Percentiles rank a stretch among this genome's conserved stretches.
phyloP scores from a whole-genome alignment of 2,888 invertebrate genomes.

The Caenorhabditis panamensis region DNA sequence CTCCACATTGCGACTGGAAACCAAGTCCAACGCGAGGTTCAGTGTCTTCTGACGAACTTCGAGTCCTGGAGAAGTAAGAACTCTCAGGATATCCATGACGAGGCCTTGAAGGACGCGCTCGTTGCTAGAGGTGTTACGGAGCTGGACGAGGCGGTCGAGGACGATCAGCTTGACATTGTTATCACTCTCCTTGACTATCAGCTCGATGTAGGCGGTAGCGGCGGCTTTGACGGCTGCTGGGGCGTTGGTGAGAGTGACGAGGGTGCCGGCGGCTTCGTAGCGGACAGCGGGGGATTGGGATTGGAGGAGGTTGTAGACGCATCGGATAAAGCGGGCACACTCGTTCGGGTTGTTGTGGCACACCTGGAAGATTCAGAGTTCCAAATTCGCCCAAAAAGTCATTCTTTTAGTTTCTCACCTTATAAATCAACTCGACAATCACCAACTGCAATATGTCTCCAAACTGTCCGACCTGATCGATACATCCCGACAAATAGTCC shows the following conservation, averaged over 20 bases:
- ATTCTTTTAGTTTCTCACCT: constrained; percentile 84
- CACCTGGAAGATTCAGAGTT: constrained; percentile 85
- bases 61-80: constrained; percentile 68
- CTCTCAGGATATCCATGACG: constrained; percentile 97
- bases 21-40: constrained; percentile 91
- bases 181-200: constrained; percentile 99
- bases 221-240: constrained; percentile 98
- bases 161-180: constrained; percentile 99
- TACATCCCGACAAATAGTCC: constrained; percentile 87
- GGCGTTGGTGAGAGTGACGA: constrained; percentile 96
- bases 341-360: constrained; percentile 97
- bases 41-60: constrained; percentile 90
- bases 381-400: neutral
- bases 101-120: constrained; percentile 85
- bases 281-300: constrained; percentile 96
- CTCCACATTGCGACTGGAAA: constrained; percentile 92
- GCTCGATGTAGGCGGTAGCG: constrained; percentile 96
- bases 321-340: constrained; percentile 96
- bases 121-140: constrained; percentile 85
- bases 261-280: constrained; percentile 96
- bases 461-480: constrained; percentile 85
- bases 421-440: constrained; percentile 98
- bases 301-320: constrained; percentile 97
- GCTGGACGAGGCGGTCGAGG: constrained; percentile 91
- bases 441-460: constrained; percentile 98